Base-by-base conservation (phyloP, 1,140 invertebrate species). In the Leguminivora glycinivorella region DNA sequence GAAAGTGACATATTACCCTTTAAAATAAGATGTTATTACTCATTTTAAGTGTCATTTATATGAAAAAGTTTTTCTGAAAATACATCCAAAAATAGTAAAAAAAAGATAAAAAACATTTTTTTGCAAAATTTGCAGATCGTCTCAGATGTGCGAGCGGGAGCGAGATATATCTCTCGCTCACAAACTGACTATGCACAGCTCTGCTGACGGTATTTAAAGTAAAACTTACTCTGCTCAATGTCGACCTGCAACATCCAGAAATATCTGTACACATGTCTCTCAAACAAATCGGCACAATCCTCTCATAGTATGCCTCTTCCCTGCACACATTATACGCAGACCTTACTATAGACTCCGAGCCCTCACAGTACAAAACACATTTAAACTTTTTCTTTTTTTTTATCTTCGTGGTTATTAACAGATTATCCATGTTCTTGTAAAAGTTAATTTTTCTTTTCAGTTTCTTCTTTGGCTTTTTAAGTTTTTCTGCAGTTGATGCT, bases 311-410 rank as follows among this genome's bases (percentile, higher is more conserved):
- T 24, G 31, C 34, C 25, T 67, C 38, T 10, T 34, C 43, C 31
- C 14, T 24, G 43, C 66, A 67, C 4, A 40, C 66, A 24, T 40
- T 38, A 17, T 26, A 26, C 31, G 58, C n/a, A 1, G 58, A 17
- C n/a, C 58, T 63, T 2, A 29, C 26, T 17, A 63, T 63, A 17
- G 58, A 63, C 19, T 3, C 26, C 2, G 58, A 2, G 1, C 47
- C 10, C 6, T 56, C 40, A 66, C 17, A 63, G 25, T 71, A 69
- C 5, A 69, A 29, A 2, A 75, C 26, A 60, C 71, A 72, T 25
- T 68, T 69, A 38, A 47, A 60, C n/a, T 75, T 75, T 19, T 68
- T 56, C 56, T 75, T 72, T 24, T 71, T 72, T 4, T 72, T 43
- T n/a, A 75, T 60, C 67, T 73, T 71, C 67, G 69, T 58, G 19